These are phyloP conservation scores for Limnodromus scolopaceus DNA, from an alignment of 2,797 vertebrate genomes.

Conservation along the genomic window DNA sequence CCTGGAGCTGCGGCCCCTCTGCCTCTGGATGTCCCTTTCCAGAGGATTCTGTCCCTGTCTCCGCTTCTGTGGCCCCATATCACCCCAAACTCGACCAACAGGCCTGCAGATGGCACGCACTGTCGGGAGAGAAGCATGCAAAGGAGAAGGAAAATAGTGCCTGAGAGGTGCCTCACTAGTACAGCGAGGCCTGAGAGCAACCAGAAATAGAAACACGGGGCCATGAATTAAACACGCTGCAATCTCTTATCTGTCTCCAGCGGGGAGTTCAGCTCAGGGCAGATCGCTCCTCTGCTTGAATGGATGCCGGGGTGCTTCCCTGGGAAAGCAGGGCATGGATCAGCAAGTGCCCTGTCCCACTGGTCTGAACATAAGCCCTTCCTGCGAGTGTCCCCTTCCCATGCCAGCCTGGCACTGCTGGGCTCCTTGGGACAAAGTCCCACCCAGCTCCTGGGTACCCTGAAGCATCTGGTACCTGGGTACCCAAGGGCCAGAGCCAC, in stretches of 20 bases:
- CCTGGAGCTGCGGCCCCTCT: not conserved
- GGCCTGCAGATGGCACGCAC: fast-evolving
- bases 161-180: not conserved
- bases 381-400: fast-evolving
- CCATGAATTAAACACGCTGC: slow-evolving; percentile 63
- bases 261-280: slow-evolving; percentile 24
- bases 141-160: not conserved
- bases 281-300: not conserved
- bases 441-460: not conserved
- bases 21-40: not conserved
- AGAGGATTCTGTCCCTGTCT: not conserved
- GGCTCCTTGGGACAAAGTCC: not conserved
- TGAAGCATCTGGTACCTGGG: too few relatives aligned
- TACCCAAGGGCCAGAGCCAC: not conserved
- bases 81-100: not conserved
- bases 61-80: not conserved
- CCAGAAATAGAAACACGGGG: slow-evolving; percentile 37
- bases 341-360: not conserved
- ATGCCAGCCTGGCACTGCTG: not conserved
- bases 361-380: not conserved
- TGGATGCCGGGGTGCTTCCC: not conserved
- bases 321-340: not conserved
- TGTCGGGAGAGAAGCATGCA: not conserved
- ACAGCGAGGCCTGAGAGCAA: not conserved
- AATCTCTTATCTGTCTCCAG: slow-evolving; percentile 4